Conservation (phyloP, 2,797 vertebrate genomes). For the Pteropus rufus region DNA sequence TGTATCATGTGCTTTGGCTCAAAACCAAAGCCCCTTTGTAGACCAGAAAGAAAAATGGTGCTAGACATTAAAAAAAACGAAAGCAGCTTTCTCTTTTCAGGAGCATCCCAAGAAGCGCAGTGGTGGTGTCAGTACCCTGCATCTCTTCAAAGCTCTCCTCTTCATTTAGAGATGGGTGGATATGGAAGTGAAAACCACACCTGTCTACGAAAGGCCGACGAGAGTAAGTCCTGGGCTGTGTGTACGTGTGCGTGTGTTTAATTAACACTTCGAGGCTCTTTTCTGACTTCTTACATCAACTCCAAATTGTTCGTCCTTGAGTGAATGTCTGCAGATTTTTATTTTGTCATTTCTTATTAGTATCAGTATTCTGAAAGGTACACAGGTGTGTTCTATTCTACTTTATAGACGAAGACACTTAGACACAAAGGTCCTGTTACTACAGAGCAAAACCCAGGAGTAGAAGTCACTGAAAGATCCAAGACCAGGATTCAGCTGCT, state of each 20-base stretch:
- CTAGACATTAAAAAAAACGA: conserved; percentile 13
- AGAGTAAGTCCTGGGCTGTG: neutral
- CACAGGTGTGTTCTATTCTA: neutral
- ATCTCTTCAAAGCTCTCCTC: neutral
- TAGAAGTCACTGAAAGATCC: neutral
- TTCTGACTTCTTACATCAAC: neutral
- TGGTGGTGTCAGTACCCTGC: neutral
- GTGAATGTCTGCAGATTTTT: neutral
- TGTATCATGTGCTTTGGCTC: neutral
- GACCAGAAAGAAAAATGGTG: neutral
- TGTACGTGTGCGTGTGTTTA: neutral
- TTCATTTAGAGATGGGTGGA: neutral
- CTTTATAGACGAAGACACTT: neutral
- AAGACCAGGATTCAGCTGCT: neutral
- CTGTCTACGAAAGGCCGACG: neutral
- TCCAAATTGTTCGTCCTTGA: neutral
- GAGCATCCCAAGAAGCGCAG: neutral
- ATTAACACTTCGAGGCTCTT: neutral
- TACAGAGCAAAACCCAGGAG: neutral
- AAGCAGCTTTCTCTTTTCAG: conserved; percentile 10
- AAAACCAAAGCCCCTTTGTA: conserved; percentile 24
- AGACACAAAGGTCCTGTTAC: neutral
- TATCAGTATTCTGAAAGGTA: neutral
- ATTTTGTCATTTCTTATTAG: neutral
- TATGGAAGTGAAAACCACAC: neutral